Base-by-base conservation (phyloP, 92 coral and sea anemone species). In the Plumapathes pennacea region DNA sequence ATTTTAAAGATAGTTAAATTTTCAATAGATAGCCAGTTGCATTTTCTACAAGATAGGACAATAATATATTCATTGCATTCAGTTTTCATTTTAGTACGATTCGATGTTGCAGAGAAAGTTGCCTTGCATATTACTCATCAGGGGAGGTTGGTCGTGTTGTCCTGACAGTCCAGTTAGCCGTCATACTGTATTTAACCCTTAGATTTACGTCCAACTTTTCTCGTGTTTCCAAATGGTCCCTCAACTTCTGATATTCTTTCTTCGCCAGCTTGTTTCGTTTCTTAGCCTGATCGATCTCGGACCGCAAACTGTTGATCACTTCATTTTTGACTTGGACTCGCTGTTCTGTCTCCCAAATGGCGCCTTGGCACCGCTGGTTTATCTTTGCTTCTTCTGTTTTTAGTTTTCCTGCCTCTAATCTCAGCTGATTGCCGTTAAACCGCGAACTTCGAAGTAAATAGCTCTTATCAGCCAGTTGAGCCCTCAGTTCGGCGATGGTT, bases 341-440 rank as follows among this genome's bases (percentile, higher is more conserved):
- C 13, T 66, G 61, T 53, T 19, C 32, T 62, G 54, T 66, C 29
- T 66, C 73, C 10, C 54, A 46, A 17, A 66, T 54, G 22, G 33
- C 73, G 33, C 44, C 54, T 9, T 66, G 61, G 43, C 73, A 66
- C 50, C 73, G 28, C 43, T 66, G 73, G 32, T 21, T 52, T 13
- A 66, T 8, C 63, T 66, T 60, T 23, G 51, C 73, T 39, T 66
- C 54, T 31, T 66, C 73, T 19, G 42, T 51, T 31, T 62, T 38
- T 38, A 66, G 63, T 53, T 66, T 66, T 25, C 54, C 73, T 1
- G 73, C 62, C 53, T 66, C 61, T 39, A 66, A 62, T n/a, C 41
- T 41, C 13, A 66, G 73, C 5, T 60, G 51, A 25, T 66, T 53
- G 24, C 54, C 58, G 9, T 51, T 21, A 25, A 51, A 60, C 43